These are phyloP conservation scores for Proisotoma minuta DNA, from an alignment of 2,888 invertebrate species.

Conservation along the genomic window DNA sequence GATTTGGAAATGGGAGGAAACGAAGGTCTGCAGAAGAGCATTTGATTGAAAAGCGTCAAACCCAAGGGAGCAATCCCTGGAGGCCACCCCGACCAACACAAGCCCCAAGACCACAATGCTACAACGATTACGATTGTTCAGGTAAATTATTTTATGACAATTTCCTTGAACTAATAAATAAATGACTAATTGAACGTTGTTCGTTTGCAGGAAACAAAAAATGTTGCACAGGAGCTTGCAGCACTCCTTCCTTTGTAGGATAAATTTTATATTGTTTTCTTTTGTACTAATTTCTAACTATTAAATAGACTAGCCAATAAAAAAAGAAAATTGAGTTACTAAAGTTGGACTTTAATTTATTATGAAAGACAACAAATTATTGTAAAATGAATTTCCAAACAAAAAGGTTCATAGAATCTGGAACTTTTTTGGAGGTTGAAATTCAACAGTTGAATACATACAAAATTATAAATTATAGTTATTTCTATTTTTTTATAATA, in stretches of 20 bases:
- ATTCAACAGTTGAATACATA: no score
- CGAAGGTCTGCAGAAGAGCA: neutral
- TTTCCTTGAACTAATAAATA: neutral
- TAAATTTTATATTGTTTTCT: no score
- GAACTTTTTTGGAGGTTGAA: no score
- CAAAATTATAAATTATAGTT: no score
- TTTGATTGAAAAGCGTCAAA: constrained; percentile 5
- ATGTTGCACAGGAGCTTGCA: constrained; percentile 4
- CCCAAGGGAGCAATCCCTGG: neutral
- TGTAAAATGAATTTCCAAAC: no score
- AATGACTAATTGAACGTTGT: neutral
- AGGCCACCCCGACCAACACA: neutral
- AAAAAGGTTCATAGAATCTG: no score
- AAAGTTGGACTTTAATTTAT: no score
- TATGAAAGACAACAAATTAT: no score
- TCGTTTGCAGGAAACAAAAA: constrained; percentile 1
- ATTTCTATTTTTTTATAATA: no score
- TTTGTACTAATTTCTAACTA: no score
- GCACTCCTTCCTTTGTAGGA: neutral
- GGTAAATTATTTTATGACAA: neutral
- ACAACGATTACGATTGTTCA: neutral
- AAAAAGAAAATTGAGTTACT: no score
- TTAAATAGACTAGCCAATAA: no score
- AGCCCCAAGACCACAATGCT: neutral
- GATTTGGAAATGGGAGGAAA: neutral